Evolutionary conservation across 2,888 invertebrate species (phyloP), one percentile per base, ranked within the genome.

Genomic region (Caenorhabditis auriculariae): DNA sequence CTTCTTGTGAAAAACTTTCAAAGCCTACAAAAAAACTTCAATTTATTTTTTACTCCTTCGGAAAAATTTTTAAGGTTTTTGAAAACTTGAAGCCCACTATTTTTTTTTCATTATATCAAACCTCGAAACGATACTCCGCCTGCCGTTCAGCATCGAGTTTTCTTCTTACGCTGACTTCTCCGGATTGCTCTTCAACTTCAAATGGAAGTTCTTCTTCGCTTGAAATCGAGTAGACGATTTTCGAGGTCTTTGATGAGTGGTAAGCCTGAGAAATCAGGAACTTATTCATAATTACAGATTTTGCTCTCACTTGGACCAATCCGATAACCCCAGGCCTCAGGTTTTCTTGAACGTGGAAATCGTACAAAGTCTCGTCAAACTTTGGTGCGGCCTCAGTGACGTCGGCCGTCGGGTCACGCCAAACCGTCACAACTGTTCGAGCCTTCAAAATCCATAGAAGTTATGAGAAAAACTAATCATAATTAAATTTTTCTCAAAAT

Each of bases 321-420:
- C 67, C 66, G 39, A 70, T 63, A 5, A 70, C 70, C 56, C 60
- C 67, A 1, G 70, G 65, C 28, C 59, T 51, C 19, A 60, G 54
- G 44, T 58, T 58, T 37, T 70, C 70, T 15, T 44, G 43, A 7
- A 67, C 59, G 9, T 57, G 37, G 46, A 70, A 66, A 27, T 54
- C 38, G 42, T 70, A 70, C 1, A 47, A 38, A 21, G 65, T 62
- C 26, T 60, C 60, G 43, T 67, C 67, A 52, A 70, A 70, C 2
- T 60, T 60, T 12, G 70, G 70, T 19, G 42, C 41, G 2, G 60
- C 48, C 17, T 58, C 62, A 47, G 47, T 62, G 2, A 41, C 37
- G 37, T 57, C 54, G 12, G 49, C 42, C 21, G 55, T 57, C 7
- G 67, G 65, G 24, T 67, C 65, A 17, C 62, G 59, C 9, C 59